phyloP scores from a whole-genome alignment of 2,888 invertebrate genomes.

The Opisthograptis luteolata region DNA sequence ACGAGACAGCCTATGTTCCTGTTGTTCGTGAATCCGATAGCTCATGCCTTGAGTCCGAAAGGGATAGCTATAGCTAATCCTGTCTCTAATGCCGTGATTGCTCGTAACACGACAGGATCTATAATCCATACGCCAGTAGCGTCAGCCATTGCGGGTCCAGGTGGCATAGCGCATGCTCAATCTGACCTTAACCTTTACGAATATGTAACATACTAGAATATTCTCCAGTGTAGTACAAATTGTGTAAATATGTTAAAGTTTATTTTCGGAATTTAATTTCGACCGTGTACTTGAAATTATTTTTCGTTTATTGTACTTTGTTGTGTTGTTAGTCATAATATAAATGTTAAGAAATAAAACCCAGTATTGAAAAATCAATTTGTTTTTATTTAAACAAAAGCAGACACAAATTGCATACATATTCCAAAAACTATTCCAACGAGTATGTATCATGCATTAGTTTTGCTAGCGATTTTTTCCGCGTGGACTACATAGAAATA shows the following conservation, averaged over 20 bases:
- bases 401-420: neutral
- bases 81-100: constrained; percentile 86
- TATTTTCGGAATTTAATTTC: constrained; percentile 63
- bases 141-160: constrained; percentile 89
- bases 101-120: constrained; percentile 84
- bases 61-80: constrained; percentile 89
- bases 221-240: constrained; percentile 19
- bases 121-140: constrained; percentile 88
- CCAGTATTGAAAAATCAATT: neutral
- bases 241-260: constrained; percentile 12
- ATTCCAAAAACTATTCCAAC: too few species aligned
- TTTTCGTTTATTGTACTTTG: constrained; percentile 50
- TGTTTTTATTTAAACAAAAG: constrained; percentile 6
- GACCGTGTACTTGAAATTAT: constrained; percentile 69
- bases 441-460: too few species aligned
- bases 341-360: constrained; percentile 2
- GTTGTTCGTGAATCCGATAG: constrained; percentile 84
- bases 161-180: constrained; percentile 90
- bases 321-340: neutral
- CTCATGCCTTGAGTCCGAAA: constrained; percentile 86
- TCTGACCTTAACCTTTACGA: constrained; percentile 87
- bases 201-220: constrained; percentile 49
- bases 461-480: too few species aligned
- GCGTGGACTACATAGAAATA: too few species aligned
- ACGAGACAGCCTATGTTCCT: constrained; percentile 51